Evolutionary conservation across 2,113 vertebrate genomes (phyloP).

Genomic region (Syrmaticus mikado): DNA sequence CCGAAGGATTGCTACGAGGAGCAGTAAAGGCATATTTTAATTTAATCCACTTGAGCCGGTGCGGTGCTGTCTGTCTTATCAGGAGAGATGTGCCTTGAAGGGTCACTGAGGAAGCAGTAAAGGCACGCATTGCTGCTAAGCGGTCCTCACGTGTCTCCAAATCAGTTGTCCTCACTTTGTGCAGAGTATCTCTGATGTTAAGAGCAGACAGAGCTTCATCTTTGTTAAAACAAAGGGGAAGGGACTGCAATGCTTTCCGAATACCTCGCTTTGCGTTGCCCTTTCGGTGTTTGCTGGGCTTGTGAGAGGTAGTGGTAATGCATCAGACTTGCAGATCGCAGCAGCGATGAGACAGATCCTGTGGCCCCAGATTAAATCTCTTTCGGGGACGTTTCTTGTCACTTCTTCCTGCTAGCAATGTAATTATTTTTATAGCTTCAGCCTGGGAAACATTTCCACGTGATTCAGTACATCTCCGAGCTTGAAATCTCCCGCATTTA

Average conservation of each 20-base stretch:
- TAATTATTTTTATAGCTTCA: constrained; percentile 12
- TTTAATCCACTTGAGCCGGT: background rate
- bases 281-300: background rate
- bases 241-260: background rate
- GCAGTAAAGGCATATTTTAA: background rate
- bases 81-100: constrained; percentile 3
- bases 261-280: background rate
- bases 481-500: constrained; percentile 15
- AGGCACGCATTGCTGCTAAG: constrained; percentile 6
- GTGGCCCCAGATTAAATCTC: background rate
- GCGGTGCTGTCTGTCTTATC: background rate
- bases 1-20: background rate
- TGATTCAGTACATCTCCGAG: background rate
- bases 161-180: background rate
- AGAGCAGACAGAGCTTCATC: background rate
- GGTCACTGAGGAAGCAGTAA: constrained; percentile 9
- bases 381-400: constrained; percentile 18
- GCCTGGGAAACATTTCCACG: background rate
- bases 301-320: background rate
- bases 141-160: constrained; percentile 25
- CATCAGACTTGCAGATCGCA: background rate
- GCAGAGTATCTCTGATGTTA: background rate
- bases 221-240: background rate
- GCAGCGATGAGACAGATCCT: background rate
- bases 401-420: background rate